phyloP scores from a whole-genome alignment of 2,113 vertebrate species.

The Nanorana parkeri region DNA sequence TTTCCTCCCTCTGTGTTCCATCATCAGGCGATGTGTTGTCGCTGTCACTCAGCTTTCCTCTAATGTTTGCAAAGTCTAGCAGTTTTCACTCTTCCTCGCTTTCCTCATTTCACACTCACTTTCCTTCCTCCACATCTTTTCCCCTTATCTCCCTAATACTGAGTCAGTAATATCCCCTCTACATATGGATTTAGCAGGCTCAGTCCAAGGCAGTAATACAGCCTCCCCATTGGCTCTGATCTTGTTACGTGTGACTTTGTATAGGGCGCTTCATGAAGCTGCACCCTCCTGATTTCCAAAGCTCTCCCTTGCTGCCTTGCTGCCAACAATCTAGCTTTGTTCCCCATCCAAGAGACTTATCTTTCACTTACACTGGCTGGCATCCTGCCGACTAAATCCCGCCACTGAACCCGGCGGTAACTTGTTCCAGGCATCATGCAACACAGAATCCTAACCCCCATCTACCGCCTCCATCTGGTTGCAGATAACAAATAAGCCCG shows the following conservation, averaged over 20 bases:
- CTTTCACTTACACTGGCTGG: conserved; percentile 52
- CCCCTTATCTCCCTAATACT: conserved; percentile 38
- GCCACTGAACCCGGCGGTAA: conserved; percentile 29
- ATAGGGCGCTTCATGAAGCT: conserved; percentile 25
- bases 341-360: conserved; percentile 53
- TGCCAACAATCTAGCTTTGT: conserved; percentile 54
- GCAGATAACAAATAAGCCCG: conserved; percentile 1
- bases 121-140: neutral
- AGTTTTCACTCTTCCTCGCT: neutral
- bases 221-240: conserved; percentile 48
- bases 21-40: too few relatives aligned
- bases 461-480: conserved; percentile 36
- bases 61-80: too few relatives aligned
- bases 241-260: conserved; percentile 46
- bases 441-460: neutral
- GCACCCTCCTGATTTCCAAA: conserved; percentile 47
- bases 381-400: conserved; percentile 46
- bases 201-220: conserved; percentile 19
- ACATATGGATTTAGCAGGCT: conserved; percentile 43
- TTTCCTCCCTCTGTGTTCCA: too few relatives aligned
- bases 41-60: too few relatives aligned
- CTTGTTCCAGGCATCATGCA: conserved; percentile 9
- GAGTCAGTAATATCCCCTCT: conserved; percentile 51
- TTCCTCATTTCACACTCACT: conserved; percentile 35
- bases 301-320: conserved; percentile 34